Base-by-base conservation (phyloP, 2,113 vertebrate genomes). In the Apaloderma vittatum region DNA sequence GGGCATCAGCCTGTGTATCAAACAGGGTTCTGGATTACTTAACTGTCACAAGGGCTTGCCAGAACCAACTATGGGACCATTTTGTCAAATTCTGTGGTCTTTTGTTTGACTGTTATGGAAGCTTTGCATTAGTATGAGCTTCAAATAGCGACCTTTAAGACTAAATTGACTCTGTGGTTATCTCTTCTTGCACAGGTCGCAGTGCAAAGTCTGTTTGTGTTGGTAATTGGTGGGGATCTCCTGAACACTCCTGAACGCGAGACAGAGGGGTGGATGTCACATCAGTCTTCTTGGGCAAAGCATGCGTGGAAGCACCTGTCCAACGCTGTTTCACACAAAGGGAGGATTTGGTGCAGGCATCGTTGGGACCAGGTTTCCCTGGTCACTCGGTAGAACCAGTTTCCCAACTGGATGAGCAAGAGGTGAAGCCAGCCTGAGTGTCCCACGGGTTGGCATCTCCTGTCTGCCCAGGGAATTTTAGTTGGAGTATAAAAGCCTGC, bases 281-380 rank as follows among this genome's bases (percentile, higher is more conserved):
- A 29, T 11, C 29, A n/a, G 43, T 26, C 36, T 37, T 76, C 68
- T 19, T 71, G 51, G 54, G 59, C 18, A 67, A 59, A 63, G 37
- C 3, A 6, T 49, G 52, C 63, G 8, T 65, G 30, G 63, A 74
- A 55, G 32, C 11, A 21, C 23, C 55, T 37, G 21, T 58, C 83
- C 18, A 48, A 3, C 0, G 2, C 30, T 3, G 1, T 54, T 91
- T 57, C 51, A 48, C 29, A 63, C 32, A 80, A 67, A 73, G 20
- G 51, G 29, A 74, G 34, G 68, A 52, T 77, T 77, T 88, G 23
- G 24, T 30, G 63, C 8, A n/a, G 55, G 48, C 32, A 46, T 12
- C 0, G 0, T 37, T 0, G 0, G 18, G 55, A 32, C 26, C 55
- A 23, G 37, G 40, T 78, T 94, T 67, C 43, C 29, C 52, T 71